These are phyloP conservation scores for Thereva nobilitata DNA, from an alignment of 2,888 invertebrate species.

Conservation along the genomic window DNA sequence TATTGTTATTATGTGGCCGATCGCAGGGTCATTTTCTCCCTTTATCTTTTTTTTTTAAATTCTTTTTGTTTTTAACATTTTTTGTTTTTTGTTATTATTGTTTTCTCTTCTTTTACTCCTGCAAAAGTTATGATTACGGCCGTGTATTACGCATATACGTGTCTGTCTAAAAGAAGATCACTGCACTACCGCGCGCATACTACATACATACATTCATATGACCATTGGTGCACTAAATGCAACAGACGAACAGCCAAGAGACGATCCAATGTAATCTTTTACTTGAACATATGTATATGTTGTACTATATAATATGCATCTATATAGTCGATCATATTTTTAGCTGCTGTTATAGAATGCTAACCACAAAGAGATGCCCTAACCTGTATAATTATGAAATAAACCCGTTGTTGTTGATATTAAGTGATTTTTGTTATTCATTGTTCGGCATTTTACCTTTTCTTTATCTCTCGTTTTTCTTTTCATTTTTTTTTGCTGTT, in stretches of 20 bases:
- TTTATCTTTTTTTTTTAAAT: no score
- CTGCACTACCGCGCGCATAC: no score
- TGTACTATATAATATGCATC: no score
- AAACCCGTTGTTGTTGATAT: conserved; percentile 22
- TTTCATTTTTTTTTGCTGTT: neutral
- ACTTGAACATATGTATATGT: no score
- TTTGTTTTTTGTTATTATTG: no score
- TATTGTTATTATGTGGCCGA: conserved; percentile 3
- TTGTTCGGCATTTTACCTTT: neutral
- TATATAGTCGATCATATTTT: no score
- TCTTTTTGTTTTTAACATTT: no score
- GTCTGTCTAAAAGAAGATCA: neutral
- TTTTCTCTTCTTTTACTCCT: neutral
- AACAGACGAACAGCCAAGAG: no score
- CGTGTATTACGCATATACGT: conserved; percentile 7
- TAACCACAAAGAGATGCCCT: conserved; percentile 3
- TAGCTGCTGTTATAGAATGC: neutral
- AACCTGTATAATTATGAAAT: conserved; percentile 30
- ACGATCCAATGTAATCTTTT: no score
- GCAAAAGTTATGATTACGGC: conserved; percentile 13
- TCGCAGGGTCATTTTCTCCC: conserved; percentile 1
- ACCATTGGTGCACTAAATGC: no score
- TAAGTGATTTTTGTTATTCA: conserved; percentile 32
- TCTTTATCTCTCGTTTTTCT: no score
- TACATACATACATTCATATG: no score